Base-by-base conservation (phyloP, 2,888 invertebrate genomes). In the Cheilosia vulpina region DNA sequence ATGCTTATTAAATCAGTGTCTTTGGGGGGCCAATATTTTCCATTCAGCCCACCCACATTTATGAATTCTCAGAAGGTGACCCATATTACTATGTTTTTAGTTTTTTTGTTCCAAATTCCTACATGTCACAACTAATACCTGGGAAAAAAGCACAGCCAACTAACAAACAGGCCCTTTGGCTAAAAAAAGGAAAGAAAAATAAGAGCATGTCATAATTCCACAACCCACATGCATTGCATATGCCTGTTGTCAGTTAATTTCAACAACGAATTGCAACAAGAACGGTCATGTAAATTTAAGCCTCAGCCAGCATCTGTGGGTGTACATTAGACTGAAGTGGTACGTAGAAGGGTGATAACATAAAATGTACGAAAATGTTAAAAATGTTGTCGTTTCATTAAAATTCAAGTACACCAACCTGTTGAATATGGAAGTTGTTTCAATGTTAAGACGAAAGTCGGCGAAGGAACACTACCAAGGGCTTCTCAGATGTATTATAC, bases 331-430 rank as follows among this genome's bases (percentile, higher is more conserved):
- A n/a, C 9, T 11, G 21, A 15, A 6, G 57, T 27, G 9, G 24
- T 34, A 47, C 1, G 52, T 11, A 21, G 27, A 50, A 15, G 57
- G 65, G 41, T 57, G 66, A 66, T 27, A 52, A 50, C 19, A 38
- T 34, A 15, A 47, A 75, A 75, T 75, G 45, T 57, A 55, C 15
- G 65, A 52, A 73, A 78, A 83, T 69, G 73, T 73, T 69, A 80
- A 80, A 69, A 84, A 75, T 80, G 84, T 84, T 84, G 65, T 84
- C 71, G 47, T 84, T 84, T 84, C 84, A 84, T 84, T 84, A 80
- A 75, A 72, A 80, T 79, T 84, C 79, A 79, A 79, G 72, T 71
- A 65, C 72, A 45, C 65, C 84, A 84, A 84, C 84, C 80, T 84
- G 84, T 84, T 84, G 84, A 84, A 80, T 80, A 75, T 75, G 75